phyloP scores from a whole-genome alignment of 2,888 invertebrate species.

The Nephrotoma appendiculata region DNA sequence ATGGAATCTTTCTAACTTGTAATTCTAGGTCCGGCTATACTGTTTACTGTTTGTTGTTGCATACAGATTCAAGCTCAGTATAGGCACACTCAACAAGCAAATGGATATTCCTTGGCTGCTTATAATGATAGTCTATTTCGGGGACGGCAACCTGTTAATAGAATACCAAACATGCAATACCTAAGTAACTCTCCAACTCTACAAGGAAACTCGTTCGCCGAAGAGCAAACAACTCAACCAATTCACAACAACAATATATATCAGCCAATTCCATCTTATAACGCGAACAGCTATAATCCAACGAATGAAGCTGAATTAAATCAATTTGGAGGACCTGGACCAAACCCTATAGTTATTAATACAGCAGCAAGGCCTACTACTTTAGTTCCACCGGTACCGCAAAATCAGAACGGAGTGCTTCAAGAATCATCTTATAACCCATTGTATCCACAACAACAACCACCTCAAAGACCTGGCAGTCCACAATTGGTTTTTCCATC shows the following conservation, averaged over 20 bases:
- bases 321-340: neutral
- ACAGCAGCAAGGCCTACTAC: neutral
- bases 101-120: no score
- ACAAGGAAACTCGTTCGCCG: neutral
- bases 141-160: neutral
- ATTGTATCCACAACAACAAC: neutral
- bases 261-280: neutral
- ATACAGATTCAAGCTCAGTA: neutral
- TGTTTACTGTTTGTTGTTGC: neutral
- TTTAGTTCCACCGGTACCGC: neutral
- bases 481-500: neutral
- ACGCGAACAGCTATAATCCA: neutral
- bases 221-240: neutral
- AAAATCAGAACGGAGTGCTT: neutral
- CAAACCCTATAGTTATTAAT: neutral
- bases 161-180: neutral
- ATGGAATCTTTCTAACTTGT: no score
- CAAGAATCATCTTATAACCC: neutral
- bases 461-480: neutral
- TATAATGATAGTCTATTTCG: neutral
- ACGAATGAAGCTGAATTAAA: neutral
- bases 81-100: neutral
- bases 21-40: neutral
- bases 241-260: neutral
- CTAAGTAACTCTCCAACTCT: neutral